phyloP scores from a whole-genome alignment of 23 tunicate species.

The Aplidium turbinatum region DNA sequence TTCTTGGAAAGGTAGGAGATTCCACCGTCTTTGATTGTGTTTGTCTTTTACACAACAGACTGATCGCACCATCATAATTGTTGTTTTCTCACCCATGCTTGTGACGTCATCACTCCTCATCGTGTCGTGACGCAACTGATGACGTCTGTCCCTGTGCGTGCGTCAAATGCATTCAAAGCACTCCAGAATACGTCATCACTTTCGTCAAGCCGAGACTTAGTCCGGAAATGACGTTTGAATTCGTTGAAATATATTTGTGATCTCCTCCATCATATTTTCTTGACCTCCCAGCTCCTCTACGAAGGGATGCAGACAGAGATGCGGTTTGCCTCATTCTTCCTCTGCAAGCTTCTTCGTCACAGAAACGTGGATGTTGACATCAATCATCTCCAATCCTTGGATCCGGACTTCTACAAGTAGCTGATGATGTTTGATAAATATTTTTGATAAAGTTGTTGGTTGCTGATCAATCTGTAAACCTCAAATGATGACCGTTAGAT shows the following conservation, averaged over 20 bases:
- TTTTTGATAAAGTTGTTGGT: too few species aligned
- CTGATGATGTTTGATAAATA: too few species aligned
- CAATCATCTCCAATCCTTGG: slow-evolving; percentile 83
- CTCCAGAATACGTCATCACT: too few species aligned
- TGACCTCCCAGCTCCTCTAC: slow-evolving; percentile 53
- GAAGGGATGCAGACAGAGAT: slow-evolving; percentile 89
- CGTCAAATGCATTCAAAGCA: too few species aligned
- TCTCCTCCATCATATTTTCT: too few species aligned
- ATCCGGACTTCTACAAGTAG: slow-evolving; percentile 91
- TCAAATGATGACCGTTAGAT: too few species aligned
- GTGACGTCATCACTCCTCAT: background rate
- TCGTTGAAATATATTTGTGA: background rate
- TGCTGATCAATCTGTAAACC: too few species aligned
- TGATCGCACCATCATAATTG: background rate
- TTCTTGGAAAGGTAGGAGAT: slow-evolving; percentile 76
- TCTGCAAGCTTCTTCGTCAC: slow-evolving; percentile 63
- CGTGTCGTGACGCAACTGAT: background rate
- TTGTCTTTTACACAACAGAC: background rate
- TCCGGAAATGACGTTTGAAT: background rate
- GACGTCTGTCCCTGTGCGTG: background rate
- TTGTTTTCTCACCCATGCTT: background rate
- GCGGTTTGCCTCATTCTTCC: slow-evolving; percentile 85
- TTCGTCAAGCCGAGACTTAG: too few species aligned
- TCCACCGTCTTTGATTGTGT: background rate
- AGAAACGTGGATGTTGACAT: slow-evolving; percentile 74